A percentile compares a stretch with the other conserved stretches of the same genome.
These are phyloP conservation scores for Platichthys flesus DNA, from an alignment of 2,113 vertebrate species.

Conservation along the genomic window DNA sequence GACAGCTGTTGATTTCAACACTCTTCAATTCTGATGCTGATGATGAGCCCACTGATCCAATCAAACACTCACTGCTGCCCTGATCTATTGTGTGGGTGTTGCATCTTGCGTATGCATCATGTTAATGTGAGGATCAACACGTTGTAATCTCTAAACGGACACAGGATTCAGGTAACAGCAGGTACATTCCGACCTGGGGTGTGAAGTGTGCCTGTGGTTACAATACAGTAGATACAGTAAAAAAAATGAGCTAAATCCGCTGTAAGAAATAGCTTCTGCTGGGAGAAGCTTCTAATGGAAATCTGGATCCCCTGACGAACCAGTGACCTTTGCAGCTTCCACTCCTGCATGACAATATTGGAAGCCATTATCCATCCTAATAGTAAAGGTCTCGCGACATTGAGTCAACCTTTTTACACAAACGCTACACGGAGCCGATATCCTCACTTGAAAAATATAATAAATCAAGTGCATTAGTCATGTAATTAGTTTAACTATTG, in stretches of 20 bases:
- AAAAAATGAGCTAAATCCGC: neutral
- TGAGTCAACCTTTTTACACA: conserved; percentile 15
- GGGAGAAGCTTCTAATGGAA: conserved; percentile 1
- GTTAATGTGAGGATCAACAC: too few relatives aligned
- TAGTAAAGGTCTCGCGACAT: conserved; percentile 21
- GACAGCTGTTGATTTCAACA: neutral
- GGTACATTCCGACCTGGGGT: too few relatives aligned
- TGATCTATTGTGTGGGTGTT: too few relatives aligned
- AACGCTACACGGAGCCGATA: conserved; percentile 8
- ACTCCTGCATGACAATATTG: neutral
- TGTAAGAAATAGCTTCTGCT: neutral
- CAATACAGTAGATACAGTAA: neutral
- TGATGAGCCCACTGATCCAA: too few relatives aligned
- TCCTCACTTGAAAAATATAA: conserved; percentile 17
- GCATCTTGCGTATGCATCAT: too few relatives aligned
- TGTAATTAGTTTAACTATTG: conserved; percentile 68
- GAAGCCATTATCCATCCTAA: neutral
- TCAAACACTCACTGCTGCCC: neutral
- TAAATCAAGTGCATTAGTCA: conserved; percentile 45
- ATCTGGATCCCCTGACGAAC: conserved; percentile 9
- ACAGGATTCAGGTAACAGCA: too few relatives aligned
- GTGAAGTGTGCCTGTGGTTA: neutral
- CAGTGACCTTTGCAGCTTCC: conserved; percentile 32
- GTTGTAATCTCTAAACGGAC: too few relatives aligned
- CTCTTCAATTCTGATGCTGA: too few relatives aligned